phyloP scores from a whole-genome alignment of 30 jellyfish, hydroid and myxozoan genomes.

The Aurelia sp. region DNA sequence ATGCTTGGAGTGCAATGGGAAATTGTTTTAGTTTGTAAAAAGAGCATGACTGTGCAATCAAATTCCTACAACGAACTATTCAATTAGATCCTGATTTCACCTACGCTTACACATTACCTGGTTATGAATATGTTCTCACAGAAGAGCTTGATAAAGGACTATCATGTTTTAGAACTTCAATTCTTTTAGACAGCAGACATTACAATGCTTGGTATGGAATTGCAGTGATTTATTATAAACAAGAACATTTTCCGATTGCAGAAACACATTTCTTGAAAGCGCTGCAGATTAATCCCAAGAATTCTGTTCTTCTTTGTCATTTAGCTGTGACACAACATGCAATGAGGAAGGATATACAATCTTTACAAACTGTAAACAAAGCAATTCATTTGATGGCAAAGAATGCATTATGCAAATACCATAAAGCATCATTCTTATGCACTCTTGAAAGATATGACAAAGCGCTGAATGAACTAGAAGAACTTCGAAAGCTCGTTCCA shows the following conservation, averaged over 20 bases:
- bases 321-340: constrained; percentile 97
- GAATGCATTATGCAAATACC: constrained; percentile 93
- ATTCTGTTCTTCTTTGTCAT: constrained; percentile 94
- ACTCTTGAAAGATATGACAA: constrained; percentile 78
- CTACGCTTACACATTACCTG: constrained; percentile 94
- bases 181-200: constrained; percentile 86
- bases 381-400: constrained; percentile 82
- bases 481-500: constrained; percentile 71
- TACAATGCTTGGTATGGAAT: constrained; percentile 99
- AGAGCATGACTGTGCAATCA: constrained; percentile 91
- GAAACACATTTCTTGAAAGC: constrained; percentile 91
- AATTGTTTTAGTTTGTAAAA: constrained; percentile 97
- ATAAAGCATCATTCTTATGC: constrained; percentile 85
- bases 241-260: constrained; percentile 91
- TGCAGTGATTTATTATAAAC: constrained; percentile 96
- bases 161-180: constrained; percentile 94
- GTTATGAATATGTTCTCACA: constrained; percentile 94
- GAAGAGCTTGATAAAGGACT: constrained; percentile 95
- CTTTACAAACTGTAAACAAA: constrained; percentile 81
- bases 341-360: constrained; percentile 70
- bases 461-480: constrained; percentile 84
- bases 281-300: constrained; percentile 87
- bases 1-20: constrained; percentile 99
- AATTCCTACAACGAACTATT: constrained; percentile 85
- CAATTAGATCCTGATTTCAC: constrained; percentile 95